Percentiles rank a stretch among this genome's conserved stretches.
Evolutionary conservation across 2,113 vertebrate genomes (phyloP).

Genomic region (Perca flavescens): DNA sequence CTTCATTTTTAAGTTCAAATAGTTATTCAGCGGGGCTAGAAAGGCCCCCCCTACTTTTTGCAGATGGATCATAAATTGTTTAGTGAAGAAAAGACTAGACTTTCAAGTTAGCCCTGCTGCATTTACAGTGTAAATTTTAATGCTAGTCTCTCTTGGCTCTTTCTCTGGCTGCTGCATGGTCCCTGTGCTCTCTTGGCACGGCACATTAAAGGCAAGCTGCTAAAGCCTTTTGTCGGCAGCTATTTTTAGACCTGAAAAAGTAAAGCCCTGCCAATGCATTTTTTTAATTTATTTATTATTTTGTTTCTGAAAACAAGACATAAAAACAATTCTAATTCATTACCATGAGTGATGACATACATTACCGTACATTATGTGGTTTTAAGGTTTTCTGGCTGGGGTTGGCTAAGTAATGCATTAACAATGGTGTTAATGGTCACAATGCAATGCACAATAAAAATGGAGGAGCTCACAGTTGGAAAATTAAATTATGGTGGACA

Average conservation of each 20-base stretch:
- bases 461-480: background rate
- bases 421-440: background rate
- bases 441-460: background rate
- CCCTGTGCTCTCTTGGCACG: constrained; percentile 56
- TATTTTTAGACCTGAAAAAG: constrained; percentile 74
- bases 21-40: background rate
- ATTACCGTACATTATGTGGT: background rate
- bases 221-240: constrained; percentile 63
- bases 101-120: constrained; percentile 12
- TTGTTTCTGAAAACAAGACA: constrained; percentile 15
- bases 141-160: constrained; percentile 23
- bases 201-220: constrained; percentile 64
- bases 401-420: background rate
- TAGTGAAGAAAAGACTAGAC: background rate
- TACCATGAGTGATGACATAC: background rate
- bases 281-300: constrained; percentile 12
- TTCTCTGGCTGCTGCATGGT: constrained; percentile 51
- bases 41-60: background rate
- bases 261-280: constrained; percentile 27
- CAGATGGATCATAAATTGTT: constrained; percentile 29
- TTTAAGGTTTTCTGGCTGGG: constrained; percentile 12
- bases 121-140: constrained; percentile 22
- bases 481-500: too few species aligned
- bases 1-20: constrained; percentile 9
- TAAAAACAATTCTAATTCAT: constrained; percentile 9